Evolutionary conservation across 2,797 vertebrate genomes (phyloP), one percentile per base, ranked within the genome.

Genomic region (Cygnus olor): DNA sequence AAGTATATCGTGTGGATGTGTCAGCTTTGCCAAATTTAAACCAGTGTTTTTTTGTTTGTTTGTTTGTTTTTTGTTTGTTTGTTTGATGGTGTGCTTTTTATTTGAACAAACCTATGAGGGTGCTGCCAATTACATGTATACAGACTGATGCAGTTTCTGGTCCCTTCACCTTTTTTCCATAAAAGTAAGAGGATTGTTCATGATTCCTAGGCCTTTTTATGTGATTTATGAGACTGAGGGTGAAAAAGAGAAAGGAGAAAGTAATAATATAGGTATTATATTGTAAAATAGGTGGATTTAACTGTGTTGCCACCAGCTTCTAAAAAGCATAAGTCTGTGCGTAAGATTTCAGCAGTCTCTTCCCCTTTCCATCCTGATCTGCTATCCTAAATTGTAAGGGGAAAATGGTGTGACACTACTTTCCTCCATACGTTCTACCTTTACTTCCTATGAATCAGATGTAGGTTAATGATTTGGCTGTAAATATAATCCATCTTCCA

Each of bases 121-220:
- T 34, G 15, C 21, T 85, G 8, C 25, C 53, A 34, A 27, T 7
- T 86, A 18, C 6, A 8, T 14, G 40, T 15, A 8, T 49, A 24
- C 3, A 18, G 32, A 47, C 32, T 17, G 17, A 54, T 58, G 69
- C 13, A 32, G 24, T 84, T 94, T 97, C 38, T 63, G 66, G 66
- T 83, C 47, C 49, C 32, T 74, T 70, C 20, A 15, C 27, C 89
- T 22, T 53, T 47, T 77, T 88, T 80, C n/a, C 56, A 25, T 74
- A 51, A 61, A 89, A 90, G 24, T 25, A 53, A 84, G 45, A 70
- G 10, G 58, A 85, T n/a, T 72, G 14, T 47, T 85, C 88, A 79
- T 76, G 60, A 90, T 90, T 93, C 90, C 47, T 69, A 82, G 47
- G 30, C 28, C 65, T 88, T 94, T 95, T 90, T 85, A 36, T 17